Evolutionary conservation across 2,888 invertebrate genomes (phyloP).

Genomic region (Melitaea athalia): DNA sequence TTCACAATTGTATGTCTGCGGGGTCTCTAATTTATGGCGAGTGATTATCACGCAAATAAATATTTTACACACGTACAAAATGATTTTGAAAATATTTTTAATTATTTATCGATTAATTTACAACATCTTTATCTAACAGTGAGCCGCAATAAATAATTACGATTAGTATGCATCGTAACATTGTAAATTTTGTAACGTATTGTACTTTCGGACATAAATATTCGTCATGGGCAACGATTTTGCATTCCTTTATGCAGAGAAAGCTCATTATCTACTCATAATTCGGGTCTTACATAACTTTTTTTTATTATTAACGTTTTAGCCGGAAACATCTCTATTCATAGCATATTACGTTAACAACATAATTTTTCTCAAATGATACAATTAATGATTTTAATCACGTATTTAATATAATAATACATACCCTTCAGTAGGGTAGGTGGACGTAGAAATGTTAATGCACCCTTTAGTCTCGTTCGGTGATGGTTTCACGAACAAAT

Average conservation of each 20-base stretch:
- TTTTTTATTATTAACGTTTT: slow-evolving; percentile 37
- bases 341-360: slow-evolving; percentile 20
- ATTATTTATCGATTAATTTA: neutral
- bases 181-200: slow-evolving; percentile 29
- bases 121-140: neutral
- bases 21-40: no score
- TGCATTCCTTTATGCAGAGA: slow-evolving; percentile 64
- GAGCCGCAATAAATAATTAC: slow-evolving; percentile 3
- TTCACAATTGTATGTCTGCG: no score
- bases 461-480: slow-evolving; percentile 59
- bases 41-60: neutral
- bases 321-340: slow-evolving; percentile 19
- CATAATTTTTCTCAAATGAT: neutral
- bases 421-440: neutral
- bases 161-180: slow-evolving; percentile 12
- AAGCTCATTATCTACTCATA: slow-evolving; percentile 60
- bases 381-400: neutral
- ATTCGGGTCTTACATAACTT: slow-evolving; percentile 56
- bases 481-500: slow-evolving; percentile 47
- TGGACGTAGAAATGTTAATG: slow-evolving; percentile 42
- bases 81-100: neutral
- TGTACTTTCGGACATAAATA: slow-evolving; percentile 57
- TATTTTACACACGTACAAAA: neutral
- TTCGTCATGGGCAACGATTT: slow-evolving; percentile 67
- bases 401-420: neutral